Conservation (phyloP, 2,113 vertebrate genomes). For the Diadophis punctatus region DNA sequence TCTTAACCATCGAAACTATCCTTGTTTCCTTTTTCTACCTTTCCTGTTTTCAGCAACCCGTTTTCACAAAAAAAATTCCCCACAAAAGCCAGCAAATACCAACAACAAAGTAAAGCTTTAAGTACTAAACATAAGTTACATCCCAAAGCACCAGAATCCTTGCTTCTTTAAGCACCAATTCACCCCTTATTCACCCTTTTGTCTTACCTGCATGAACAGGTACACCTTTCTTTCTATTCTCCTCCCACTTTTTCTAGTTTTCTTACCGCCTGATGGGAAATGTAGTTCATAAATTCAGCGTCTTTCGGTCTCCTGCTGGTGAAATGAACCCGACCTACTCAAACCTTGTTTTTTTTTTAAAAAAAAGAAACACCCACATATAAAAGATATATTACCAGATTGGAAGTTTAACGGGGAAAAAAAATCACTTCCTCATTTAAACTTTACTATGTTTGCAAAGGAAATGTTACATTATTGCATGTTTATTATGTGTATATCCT, state of each 20-base stretch:
- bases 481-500: not conserved
- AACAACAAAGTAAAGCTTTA: not conserved
- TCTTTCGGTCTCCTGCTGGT: not conserved
- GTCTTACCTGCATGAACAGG: constrained; percentile 68
- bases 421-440: not conserved
- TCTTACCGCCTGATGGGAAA: constrained; percentile 74
- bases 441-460: not conserved
- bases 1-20: not conserved
- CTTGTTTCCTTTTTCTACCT: not conserved
- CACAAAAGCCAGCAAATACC: not conserved
- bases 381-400: not conserved
- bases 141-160: not conserved
- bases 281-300: constrained; percentile 58
- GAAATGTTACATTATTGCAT: not conserved
- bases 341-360: not conserved
- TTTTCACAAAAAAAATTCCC: not conserved
- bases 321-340: not conserved
- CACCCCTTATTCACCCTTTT: constrained; percentile 45
- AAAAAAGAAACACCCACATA: not conserved
- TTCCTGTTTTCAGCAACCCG: not conserved
- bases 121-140: too few species aligned
- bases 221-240: constrained; percentile 56
- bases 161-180: not conserved
- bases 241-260: constrained; percentile 67
- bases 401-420: not conserved